A percentile compares a stretch with the other conserved stretches of the same genome.
Conservation (phyloP, 2,888 invertebrate genomes). For the Hipparchia semele region DNA sequence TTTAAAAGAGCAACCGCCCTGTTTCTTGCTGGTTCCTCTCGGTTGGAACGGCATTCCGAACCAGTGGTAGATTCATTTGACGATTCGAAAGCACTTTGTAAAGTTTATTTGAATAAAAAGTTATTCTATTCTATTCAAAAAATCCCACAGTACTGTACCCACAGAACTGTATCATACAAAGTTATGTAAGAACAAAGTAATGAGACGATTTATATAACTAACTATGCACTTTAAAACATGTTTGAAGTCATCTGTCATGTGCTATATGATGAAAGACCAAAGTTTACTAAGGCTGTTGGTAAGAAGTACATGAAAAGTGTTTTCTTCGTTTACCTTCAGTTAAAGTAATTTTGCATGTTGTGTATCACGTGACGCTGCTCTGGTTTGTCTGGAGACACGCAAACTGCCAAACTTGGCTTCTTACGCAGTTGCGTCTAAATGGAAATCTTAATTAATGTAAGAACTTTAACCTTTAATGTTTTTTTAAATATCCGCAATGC, state of each 20-base stretch:
- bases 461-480: conserved; percentile 52
- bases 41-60: too few relatives aligned
- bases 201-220: not conserved
- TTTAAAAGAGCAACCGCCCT: too few relatives aligned
- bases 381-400: conserved; percentile 51
- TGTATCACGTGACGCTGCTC: conserved; percentile 50
- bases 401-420: conserved; percentile 54
- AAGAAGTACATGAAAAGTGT: conserved; percentile 28
- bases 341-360: conserved; percentile 40
- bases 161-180: not conserved
- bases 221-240: too few relatives aligned
- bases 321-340: conserved; percentile 28
- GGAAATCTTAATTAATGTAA: conserved; percentile 64
- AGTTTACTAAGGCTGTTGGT: conserved; percentile 10
- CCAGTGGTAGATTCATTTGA: too few relatives aligned
- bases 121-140: too few relatives aligned
- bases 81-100: too few relatives aligned
- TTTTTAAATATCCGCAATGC: conserved; percentile 28
- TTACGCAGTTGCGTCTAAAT: conserved; percentile 54
- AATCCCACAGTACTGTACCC: too few relatives aligned
- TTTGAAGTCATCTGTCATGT: conserved; percentile 16
- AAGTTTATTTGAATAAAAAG: too few relatives aligned
- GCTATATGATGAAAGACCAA: conserved; percentile 25
- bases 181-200: not conserved
- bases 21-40: too few relatives aligned